Percentiles rank a stretch among this genome's conserved stretches.
Evolutionary conservation across 2,888 invertebrate genomes (phyloP).

Genomic region (Melangyna quadrimaculata): DNA sequence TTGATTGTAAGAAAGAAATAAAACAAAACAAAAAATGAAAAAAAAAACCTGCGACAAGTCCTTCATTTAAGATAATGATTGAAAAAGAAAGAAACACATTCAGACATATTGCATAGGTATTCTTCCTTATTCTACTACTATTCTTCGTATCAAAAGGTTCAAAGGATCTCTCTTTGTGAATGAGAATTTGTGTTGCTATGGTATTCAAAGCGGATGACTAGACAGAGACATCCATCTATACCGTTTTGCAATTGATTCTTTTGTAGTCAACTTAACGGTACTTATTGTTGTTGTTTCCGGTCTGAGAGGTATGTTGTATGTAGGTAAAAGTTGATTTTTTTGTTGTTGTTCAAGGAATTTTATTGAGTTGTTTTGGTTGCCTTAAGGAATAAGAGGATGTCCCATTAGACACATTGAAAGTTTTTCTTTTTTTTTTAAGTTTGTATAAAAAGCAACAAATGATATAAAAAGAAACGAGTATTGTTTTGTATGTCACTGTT

Average conservation of each 20-base stretch:
- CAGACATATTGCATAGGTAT: not conserved
- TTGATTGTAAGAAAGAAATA: not conserved
- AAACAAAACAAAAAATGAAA: not conserved
- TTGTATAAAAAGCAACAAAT: not conserved
- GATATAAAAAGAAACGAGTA: not conserved
- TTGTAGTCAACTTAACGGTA: not conserved
- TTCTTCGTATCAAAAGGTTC: not conserved
- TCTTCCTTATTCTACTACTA: not conserved
- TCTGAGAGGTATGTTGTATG: not conserved
- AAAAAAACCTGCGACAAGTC: not conserved
- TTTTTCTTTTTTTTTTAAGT: not conserved
- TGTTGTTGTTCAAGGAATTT: conserved; percentile 2
- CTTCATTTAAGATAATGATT: conserved; percentile 6
- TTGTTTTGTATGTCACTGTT: conserved; percentile 7
- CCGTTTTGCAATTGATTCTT: conserved; percentile 24
- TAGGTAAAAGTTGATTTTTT: not conserved
- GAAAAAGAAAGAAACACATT: not conserved
- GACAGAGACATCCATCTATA: conserved; percentile 2
- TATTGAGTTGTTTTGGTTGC: conserved; percentile 24
- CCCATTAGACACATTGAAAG: conserved; percentile 1
- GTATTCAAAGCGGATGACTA: conserved; percentile 11
- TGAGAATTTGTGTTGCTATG: not conserved
- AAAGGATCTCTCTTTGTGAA: not conserved
- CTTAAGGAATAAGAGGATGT: conserved; percentile 18
- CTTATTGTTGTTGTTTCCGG: conserved; percentile 26